These are phyloP conservation scores for Periphyllus acericola DNA, from an alignment of 2,888 invertebrate genomes.

Conservation along the genomic window DNA sequence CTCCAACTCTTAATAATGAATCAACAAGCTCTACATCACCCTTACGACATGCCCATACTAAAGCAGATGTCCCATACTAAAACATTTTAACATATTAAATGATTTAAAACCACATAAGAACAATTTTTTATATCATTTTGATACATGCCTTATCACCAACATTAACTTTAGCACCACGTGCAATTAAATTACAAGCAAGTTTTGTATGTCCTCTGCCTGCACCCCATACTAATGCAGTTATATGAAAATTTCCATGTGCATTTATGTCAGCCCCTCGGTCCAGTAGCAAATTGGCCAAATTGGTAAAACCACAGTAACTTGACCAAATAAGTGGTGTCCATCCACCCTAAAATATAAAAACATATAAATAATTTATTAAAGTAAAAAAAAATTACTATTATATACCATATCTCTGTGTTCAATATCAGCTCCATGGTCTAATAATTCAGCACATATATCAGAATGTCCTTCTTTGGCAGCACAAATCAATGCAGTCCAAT, in stretches of 20 bases:
- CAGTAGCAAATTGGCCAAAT: constrained; percentile 80
- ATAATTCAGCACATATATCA: constrained; percentile 81
- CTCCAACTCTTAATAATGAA: constrained; percentile 83
- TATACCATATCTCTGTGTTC: constrained; percentile 87
- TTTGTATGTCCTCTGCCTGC: constrained; percentile 89
- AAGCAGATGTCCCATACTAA: constrained; percentile 92
- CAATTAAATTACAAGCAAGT: constrained; percentile 84
- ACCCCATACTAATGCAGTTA: constrained; percentile 93
- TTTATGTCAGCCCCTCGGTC: constrained; percentile 93
- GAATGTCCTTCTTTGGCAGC: constrained; percentile 90
- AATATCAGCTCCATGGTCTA: constrained; percentile 86
- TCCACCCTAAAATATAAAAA: constrained; percentile 77
- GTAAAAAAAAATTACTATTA: neutral
- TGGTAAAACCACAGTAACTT: constrained; percentile 87
- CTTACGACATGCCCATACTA: constrained; percentile 95
- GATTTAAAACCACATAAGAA: neutral
- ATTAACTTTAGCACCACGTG: constrained; percentile 91
- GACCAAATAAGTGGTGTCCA: constrained; percentile 99
- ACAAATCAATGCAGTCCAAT: constrained; percentile 90
- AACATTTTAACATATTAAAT: constrained; percentile 62
- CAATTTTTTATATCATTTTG: neutral
- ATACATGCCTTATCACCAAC: constrained; percentile 84
- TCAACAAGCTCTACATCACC: constrained; percentile 87
- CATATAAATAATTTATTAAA: constrained; percentile 9
- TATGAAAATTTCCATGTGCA: constrained; percentile 94